A percentile compares a stretch with the other conserved stretches of the same genome.
Conservation (phyloP, 1,140 invertebrate genomes). For the Drosophila carrolli region DNA sequence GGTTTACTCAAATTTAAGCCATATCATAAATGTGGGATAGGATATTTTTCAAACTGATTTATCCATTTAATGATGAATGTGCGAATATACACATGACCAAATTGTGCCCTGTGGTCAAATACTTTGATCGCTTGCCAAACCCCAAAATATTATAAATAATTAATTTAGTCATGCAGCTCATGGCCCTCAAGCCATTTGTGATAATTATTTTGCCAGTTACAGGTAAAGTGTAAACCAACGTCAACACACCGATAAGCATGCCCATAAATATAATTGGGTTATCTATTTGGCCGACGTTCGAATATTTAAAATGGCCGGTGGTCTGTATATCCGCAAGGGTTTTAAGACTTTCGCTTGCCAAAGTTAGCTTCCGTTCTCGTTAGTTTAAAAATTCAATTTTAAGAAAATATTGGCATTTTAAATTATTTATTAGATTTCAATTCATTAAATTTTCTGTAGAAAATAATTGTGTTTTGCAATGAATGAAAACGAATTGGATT, state of each 20-base stretch:
- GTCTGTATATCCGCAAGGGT: no score
- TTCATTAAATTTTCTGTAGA: no score
- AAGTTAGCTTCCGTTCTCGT: no score
- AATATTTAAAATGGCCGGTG: constrained; percentile 5
- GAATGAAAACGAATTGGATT: no score
- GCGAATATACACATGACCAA: constrained; percentile 7
- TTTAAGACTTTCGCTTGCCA: no score
- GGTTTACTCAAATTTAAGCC: not conserved
- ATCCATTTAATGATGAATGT: constrained; percentile 12
- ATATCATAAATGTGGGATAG: not conserved
- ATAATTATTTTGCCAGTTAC: constrained; percentile 47
- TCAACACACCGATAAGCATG: constrained; percentile 12
- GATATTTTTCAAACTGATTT: not conserved
- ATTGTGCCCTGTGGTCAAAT: constrained; percentile 21
- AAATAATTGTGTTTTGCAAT: no score
- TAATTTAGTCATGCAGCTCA: constrained; percentile 32
- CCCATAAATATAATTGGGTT: constrained; percentile 20
- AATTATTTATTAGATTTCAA: no score
- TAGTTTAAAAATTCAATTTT: no score
- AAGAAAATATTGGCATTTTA: no score
- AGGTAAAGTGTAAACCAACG: constrained; percentile 25
- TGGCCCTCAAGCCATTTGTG: constrained; percentile 16
- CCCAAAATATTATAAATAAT: constrained; percentile 52
- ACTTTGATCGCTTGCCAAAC: constrained; percentile 31
- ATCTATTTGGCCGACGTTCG: constrained; percentile 5